phyloP scores from a whole-genome alignment of 2,797 vertebrate genomes.

The Rhynchotus rufescens region DNA sequence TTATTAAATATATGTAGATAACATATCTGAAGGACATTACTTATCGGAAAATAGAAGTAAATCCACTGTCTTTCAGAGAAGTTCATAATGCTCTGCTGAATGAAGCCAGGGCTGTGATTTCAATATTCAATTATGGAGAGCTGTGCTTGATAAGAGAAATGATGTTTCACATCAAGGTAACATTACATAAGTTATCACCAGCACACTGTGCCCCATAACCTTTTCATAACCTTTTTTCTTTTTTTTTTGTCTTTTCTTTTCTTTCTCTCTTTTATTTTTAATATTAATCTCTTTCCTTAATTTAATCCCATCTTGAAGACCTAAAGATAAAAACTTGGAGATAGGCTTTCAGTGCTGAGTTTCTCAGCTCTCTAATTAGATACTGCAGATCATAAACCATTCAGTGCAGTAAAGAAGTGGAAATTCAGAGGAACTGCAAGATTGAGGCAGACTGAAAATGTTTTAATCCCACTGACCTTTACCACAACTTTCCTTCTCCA shows the following conservation, averaged over 20 bases:
- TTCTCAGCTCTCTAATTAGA: constrained; percentile 75
- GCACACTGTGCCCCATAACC: neutral
- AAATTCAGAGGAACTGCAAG: constrained; percentile 47
- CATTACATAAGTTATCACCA: constrained; percentile 25
- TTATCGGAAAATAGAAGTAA: neutral
- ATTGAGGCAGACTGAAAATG: constrained; percentile 20
- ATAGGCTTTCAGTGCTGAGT: constrained; percentile 19
- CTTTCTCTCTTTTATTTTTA: constrained; percentile 26
- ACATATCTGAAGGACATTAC: neutral
- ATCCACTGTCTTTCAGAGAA: neutral
- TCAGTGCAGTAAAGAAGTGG: constrained; percentile 42
- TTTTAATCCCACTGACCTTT: constrained; percentile 70
- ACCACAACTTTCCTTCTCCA: constrained; percentile 52
- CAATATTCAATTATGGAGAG: neutral
- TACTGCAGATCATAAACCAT: constrained; percentile 56
- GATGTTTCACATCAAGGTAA: constrained; percentile 44
- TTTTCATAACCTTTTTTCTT: constrained; percentile 4
- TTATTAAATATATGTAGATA: neutral
- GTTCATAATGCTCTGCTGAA: neutral
- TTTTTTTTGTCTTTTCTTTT: constrained; percentile 11
- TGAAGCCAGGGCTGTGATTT: neutral
- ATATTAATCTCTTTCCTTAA: constrained; percentile 19
- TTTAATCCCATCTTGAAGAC: constrained; percentile 62
- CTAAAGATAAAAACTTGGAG: constrained; percentile 58
- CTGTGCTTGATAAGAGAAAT: neutral